Percentiles rank a stretch among this genome's conserved stretches.
These are phyloP conservation scores for Zaprionus bogoriensis DNA, from an alignment of 2,888 invertebrate species.

Conservation along the genomic window DNA sequence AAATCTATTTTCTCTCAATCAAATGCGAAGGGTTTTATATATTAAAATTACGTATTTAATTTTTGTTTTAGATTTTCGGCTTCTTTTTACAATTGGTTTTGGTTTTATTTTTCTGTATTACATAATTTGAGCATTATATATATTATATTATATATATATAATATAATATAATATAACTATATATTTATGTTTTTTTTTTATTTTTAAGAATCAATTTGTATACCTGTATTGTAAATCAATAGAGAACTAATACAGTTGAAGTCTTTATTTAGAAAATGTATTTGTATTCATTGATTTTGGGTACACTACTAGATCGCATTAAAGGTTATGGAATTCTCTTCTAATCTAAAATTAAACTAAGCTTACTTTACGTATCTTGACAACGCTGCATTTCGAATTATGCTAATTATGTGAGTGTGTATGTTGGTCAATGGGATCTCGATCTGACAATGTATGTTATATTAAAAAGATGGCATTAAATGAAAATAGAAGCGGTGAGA, in stretches of 20 bases:
- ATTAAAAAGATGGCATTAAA: not conserved
- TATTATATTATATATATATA: conserved; percentile 24
- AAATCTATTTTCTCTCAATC: conserved; percentile 10
- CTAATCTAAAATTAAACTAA: conserved; percentile 69
- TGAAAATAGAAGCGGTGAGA: conserved; percentile 14
- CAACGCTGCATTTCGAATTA: conserved; percentile 41
- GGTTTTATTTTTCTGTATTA: conserved; percentile 53
- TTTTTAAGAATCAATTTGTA: too few species aligned
- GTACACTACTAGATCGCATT: conserved; percentile 6
- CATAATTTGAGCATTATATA: conserved; percentile 51
- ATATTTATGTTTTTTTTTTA: conserved; percentile 4
- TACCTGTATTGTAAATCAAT: conserved; percentile 18
- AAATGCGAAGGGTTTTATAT: conserved; percentile 44
- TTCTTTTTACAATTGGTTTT: conserved; percentile 70
- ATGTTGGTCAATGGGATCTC: not conserved
- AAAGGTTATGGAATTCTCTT: conserved; percentile 55
- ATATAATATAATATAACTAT: conserved; percentile 5
- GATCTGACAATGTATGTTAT: not conserved
- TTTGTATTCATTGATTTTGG: not conserved
- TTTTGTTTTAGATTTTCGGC: conserved; percentile 44
- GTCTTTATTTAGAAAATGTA: conserved; percentile 16
- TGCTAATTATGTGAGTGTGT: conserved; percentile 42
- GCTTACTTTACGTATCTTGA: conserved; percentile 62
- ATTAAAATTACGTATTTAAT: conserved; percentile 64
- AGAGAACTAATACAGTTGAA: conserved; percentile 36